Base-by-base conservation (phyloP, 1,140 invertebrate genomes). In the Euwallacea fornicatus region DNA sequence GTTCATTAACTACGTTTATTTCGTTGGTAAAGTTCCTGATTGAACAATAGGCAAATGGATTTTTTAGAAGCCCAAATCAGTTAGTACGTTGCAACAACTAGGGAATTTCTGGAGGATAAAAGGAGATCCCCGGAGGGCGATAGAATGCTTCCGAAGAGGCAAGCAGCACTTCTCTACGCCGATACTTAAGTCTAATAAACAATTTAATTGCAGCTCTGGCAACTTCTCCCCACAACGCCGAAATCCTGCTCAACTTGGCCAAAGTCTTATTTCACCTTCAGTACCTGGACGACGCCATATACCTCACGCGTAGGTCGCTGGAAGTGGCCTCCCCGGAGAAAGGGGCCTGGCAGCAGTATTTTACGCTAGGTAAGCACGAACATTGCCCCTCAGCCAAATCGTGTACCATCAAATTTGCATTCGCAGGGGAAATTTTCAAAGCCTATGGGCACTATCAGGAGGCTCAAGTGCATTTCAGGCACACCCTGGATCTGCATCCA, bases 331-430 rank as follows among this genome's bases (percentile, higher is more conserved):
- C 92, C 33, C 88, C 91, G 0, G 92, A 93, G 79, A 88, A 91
- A 74, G 93, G 90, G 80, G 90, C 93, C 0, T 96, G 94, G 94
- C 89, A 93, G 77, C 93, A 95, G 80, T 94, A 95, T 82, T 93
- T 94, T 78, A 95, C 92, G 8, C 84, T 95, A 11, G 93, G 90
- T 44, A 46, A 21, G 3, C 9, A 50, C 13, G 13, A 50, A 10
- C 10, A 56, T n/a, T 13, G 2, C 1, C 1, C 9, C n/a, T 6
- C 6, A 47, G 1, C 13, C 0, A 50, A 11, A 2, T 50, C 13
- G 9, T 2, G 2, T 13, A 50, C 7, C 7, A 11, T 50, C 0
- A 50, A 50, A 50, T 50, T 50, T 50, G 2, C 13, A 21, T 50
- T 11, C 46, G 9, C 2, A 13, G 93, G 90, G 41, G 90, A 93